Conservation (phyloP, 2,797 vertebrate species). For the Megalops cyprinoides region DNA sequence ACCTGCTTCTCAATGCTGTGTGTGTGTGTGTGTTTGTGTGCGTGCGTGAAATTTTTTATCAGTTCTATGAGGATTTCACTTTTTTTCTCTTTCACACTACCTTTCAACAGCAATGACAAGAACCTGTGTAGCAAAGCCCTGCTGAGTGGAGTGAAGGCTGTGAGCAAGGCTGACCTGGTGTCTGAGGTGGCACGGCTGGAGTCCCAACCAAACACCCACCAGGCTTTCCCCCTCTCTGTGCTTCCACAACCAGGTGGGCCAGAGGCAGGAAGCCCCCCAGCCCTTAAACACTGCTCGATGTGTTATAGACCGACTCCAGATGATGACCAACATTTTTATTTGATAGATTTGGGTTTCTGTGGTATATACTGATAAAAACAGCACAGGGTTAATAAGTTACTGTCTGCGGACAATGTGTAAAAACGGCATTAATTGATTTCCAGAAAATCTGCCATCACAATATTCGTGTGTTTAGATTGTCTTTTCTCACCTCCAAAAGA, state of each 20-base stretch:
- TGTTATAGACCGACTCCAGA: not conserved
- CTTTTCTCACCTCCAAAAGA: too few species aligned
- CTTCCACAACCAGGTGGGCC: conserved; percentile 56
- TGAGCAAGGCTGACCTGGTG: conserved; percentile 84
- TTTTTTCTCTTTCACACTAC: not conserved
- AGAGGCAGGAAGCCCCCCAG: not conserved
- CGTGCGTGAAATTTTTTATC: not conserved
- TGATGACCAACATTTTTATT: too few species aligned
- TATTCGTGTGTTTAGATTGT: too few species aligned
- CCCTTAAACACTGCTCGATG: not conserved
- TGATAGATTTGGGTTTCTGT: too few species aligned
- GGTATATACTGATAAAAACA: too few species aligned
- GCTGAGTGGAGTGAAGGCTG: conserved; percentile 85
- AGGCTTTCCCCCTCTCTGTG: conserved; percentile 44
- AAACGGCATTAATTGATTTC: too few species aligned
- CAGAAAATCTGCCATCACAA: too few species aligned
- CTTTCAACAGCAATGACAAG: conserved; percentile 84
- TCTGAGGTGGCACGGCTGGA: conserved; percentile 64
- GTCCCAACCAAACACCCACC: conserved; percentile 36
- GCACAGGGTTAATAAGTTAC: too few species aligned
- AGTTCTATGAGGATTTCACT: too few species aligned
- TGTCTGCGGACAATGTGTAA: too few species aligned
- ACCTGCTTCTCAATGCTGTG: too few species aligned
- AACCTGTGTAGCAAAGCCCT: conserved; percentile 91
- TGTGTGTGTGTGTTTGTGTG: conserved; percentile 36